A percentile compares a stretch with the other conserved stretches of the same genome.
These are phyloP conservation scores for Brenthis hecate DNA, from an alignment of 2,888 invertebrate genomes.

Conservation along the genomic window DNA sequence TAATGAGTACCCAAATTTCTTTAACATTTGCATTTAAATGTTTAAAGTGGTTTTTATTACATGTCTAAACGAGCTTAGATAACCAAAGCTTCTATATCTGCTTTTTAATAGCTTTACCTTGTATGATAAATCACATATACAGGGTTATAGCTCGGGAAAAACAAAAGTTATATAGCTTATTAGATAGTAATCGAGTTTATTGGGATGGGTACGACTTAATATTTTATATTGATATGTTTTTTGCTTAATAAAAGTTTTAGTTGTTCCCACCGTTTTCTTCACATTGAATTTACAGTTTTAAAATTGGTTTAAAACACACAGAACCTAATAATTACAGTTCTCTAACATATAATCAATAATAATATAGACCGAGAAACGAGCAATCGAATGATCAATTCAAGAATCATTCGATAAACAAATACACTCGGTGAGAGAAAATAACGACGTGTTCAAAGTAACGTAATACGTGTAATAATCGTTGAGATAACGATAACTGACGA, in stretches of 20 bases:
- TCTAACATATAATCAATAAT: constrained; percentile 75
- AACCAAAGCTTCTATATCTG: constrained; percentile 33
- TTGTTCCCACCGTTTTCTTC: constrained; percentile 36
- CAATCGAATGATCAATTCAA: constrained; percentile 61
- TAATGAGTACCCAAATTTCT: constrained; percentile 36
- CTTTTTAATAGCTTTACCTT: constrained; percentile 36
- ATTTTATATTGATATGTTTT: not conserved
- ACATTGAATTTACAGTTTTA: constrained; percentile 47
- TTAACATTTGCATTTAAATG: constrained; percentile 34
- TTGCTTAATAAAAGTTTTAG: not conserved
- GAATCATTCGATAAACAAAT: constrained; percentile 73
- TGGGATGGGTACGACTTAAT: constrained; percentile 1
- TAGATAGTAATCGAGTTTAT: constrained; percentile 8
- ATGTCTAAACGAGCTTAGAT: constrained; percentile 37
- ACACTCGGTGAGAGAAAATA: constrained; percentile 62
- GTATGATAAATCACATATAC: constrained; percentile 35
- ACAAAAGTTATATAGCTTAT: constrained; percentile 18
- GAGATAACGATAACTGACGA: constrained; percentile 72
- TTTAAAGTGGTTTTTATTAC: constrained; percentile 39
- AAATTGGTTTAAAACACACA: constrained; percentile 68
- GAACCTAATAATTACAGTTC: constrained; percentile 65
- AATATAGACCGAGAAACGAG: constrained; percentile 60
- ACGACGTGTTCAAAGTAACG: constrained; percentile 70
- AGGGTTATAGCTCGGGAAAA: constrained; percentile 26
- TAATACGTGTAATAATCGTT: constrained; percentile 77